A percentile compares a stretch with the other conserved stretches of the same genome.
These are phyloP conservation scores for Saccopteryx leptura DNA, from an alignment of 2,113 vertebrate species.

Conservation along the genomic window DNA sequence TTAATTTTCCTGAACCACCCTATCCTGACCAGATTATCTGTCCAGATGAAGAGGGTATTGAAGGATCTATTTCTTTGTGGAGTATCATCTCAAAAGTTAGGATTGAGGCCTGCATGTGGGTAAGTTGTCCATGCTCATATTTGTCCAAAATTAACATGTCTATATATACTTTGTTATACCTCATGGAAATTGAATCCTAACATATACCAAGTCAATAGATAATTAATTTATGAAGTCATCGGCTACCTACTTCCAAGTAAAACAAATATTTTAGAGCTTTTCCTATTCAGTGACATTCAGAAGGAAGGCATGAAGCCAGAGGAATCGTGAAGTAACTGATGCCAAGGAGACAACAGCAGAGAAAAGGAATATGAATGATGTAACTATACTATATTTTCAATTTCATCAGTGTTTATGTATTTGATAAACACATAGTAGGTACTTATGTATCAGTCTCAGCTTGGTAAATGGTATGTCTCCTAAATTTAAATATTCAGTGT, in stretches of 20 bases:
- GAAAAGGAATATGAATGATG: neutral
- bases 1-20: constrained; percentile 98
- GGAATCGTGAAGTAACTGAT: neutral
- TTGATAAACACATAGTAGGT: neutral
- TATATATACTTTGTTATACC: neutral
- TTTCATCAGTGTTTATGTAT: neutral
- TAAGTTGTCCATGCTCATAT: constrained; percentile 87
- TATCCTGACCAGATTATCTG: constrained; percentile 98
- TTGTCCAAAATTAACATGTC: neutral
- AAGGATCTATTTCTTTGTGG: constrained; percentile 94
- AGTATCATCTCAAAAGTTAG: constrained; percentile 99
- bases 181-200: neutral
- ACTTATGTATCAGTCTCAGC: neutral
- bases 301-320: constrained; percentile 1
- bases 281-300: neutral
- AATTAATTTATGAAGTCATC: constrained; percentile 3
- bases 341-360: neutral
- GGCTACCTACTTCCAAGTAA: neutral
- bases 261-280: neutral
- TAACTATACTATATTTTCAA: neutral
- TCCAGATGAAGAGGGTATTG: constrained; percentile 89
- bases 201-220: neutral
- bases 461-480: constrained; percentile 17
- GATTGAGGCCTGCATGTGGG: constrained; percentile 99
- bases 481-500: constrained; percentile 43